A percentile compares a stretch with the other conserved stretches of the same genome.
phyloP scores from a whole-genome alignment of 2,113 vertebrate genomes.

The Axis porcinus region DNA sequence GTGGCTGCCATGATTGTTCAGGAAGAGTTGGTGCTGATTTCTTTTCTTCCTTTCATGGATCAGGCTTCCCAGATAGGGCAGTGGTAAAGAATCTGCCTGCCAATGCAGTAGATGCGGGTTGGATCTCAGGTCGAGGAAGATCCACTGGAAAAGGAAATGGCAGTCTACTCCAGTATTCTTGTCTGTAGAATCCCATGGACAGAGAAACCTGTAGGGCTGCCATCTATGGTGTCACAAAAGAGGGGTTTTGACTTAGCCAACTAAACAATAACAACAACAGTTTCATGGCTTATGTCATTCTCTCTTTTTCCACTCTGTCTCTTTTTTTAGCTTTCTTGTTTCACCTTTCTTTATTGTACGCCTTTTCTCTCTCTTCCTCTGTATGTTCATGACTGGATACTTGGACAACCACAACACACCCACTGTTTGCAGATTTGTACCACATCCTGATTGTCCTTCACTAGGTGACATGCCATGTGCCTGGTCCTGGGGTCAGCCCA shows the following conservation, averaged over 20 bases:
- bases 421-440: background rate
- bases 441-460: background rate
- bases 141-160: background rate
- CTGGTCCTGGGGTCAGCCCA: background rate
- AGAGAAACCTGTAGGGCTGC: background rate
- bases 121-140: background rate
- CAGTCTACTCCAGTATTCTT: background rate
- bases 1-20: background rate
- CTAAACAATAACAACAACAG: background rate
- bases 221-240: rapidly evolving
- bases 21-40: background rate
- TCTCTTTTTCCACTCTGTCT: background rate
- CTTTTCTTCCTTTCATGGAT: background rate
- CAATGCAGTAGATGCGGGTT: background rate
- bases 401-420: background rate
- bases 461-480: background rate
- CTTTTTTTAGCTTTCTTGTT: background rate
- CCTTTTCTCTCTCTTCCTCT: background rate
- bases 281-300: background rate
- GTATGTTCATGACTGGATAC: background rate
- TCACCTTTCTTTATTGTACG: background rate
- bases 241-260: background rate
- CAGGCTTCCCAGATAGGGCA: background rate
- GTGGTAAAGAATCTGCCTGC: background rate
- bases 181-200: background rate